phyloP scores from a whole-genome alignment of 2,888 invertebrate species.

The Melipona beecheii region DNA sequence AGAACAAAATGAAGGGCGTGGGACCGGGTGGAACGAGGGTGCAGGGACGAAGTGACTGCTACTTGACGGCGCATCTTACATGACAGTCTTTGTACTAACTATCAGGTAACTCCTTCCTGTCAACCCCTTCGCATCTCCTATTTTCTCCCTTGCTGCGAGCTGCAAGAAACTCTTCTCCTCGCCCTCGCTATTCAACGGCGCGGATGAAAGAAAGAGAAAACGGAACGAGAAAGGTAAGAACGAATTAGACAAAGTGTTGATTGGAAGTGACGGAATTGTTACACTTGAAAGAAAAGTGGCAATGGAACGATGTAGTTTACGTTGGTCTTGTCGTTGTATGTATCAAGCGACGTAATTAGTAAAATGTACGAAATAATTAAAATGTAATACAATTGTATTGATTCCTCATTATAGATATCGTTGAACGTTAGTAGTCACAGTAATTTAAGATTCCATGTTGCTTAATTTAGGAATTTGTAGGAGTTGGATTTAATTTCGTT shows the following conservation, averaged over 20 bases:
- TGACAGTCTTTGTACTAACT: slow-evolving; percentile 82
- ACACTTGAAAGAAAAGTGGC: background rate
- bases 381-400: no score
- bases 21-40: slow-evolving; percentile 53
- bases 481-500: no score
- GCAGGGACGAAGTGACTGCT: slow-evolving; percentile 69
- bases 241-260: background rate
- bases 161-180: slow-evolving; percentile 48
- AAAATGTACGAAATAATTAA: no score
- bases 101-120: slow-evolving; percentile 78
- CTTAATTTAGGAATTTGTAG: no score
- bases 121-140: slow-evolving; percentile 66
- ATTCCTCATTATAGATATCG: no score
- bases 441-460: no score
- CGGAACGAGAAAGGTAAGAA: background rate
- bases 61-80: slow-evolving; percentile 76
- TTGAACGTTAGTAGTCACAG: no score
- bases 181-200: slow-evolving; percentile 22
- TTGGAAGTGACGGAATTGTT: background rate
- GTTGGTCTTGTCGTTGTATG: background rate
- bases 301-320: background rate
- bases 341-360: background rate
- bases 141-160: slow-evolving; percentile 47
- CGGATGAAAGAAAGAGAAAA: background rate
- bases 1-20: slow-evolving; percentile 66